These are phyloP conservation scores for Lophura nycthemera DNA, from an alignment of 2,113 vertebrate species.

Conservation along the genomic window DNA sequence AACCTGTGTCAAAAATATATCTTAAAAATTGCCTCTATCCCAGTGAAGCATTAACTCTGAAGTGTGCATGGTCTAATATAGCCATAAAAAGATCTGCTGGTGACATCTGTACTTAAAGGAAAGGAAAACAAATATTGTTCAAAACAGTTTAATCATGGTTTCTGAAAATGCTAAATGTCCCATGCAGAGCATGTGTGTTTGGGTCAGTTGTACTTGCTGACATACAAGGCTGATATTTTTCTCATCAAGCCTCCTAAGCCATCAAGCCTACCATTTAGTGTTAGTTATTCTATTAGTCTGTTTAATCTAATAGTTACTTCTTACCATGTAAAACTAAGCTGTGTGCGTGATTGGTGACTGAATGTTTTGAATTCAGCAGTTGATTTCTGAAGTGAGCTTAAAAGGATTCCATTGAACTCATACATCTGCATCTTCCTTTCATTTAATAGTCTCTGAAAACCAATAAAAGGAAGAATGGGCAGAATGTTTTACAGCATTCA, in stretches of 20 bases:
- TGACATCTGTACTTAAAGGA: constrained; percentile 20
- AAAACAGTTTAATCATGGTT: background rate
- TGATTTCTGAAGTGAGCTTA: background rate
- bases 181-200: background rate
- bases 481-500: background rate
- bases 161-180: background rate
- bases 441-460: background rate
- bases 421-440: background rate
- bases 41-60: constrained; percentile 44
- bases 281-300: background rate
- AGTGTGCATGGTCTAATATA: background rate
- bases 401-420: background rate
- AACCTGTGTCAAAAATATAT: background rate
- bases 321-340: background rate
- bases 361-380: background rate
- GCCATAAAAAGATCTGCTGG: background rate
- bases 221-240: background rate
- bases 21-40: background rate
- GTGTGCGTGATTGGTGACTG: background rate
- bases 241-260: background rate
- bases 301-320: background rate
- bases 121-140: constrained; percentile 29
- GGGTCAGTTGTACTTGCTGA: background rate
- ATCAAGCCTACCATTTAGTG: too few species aligned
- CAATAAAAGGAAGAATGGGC: background rate